Conservation (phyloP, 2,888 invertebrate genomes). For the Cinara cedri region DNA sequence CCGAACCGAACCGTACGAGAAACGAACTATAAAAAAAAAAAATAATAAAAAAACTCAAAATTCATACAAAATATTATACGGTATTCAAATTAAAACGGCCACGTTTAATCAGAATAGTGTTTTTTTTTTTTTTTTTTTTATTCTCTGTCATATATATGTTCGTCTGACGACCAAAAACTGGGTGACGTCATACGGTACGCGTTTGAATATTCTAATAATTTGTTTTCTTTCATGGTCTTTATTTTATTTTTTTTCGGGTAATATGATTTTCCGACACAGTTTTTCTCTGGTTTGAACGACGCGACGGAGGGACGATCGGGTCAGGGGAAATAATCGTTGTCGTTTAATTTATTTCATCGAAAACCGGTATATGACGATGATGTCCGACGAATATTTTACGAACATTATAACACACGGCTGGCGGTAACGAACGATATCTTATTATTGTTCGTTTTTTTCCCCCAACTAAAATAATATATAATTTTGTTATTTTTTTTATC, state of each 20-base stretch:
- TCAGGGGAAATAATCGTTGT: conserved; percentile 1
- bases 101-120: too few species aligned
- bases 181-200: conserved; percentile 12
- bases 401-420: background rate
- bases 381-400: conserved; percentile 13
- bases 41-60: too few species aligned
- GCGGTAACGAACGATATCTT: conserved; percentile 12
- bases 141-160: too few species aligned
- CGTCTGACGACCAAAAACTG: conserved; percentile 9
- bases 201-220: background rate
- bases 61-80: too few species aligned
- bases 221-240: too few species aligned
- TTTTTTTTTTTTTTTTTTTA: too few species aligned
- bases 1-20: too few species aligned
- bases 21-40: too few species aligned
- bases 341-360: conserved; percentile 39
- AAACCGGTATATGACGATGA: conserved; percentile 35
- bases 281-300: conserved; percentile 22
- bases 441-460: conserved; percentile 2
- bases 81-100: too few species aligned
- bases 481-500: conserved; percentile 9
- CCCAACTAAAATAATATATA: conserved; percentile 10
- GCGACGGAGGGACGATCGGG: background rate
- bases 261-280: conserved; percentile 32
- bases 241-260: conserved; percentile 7